Evolutionary conservation across 2,888 invertebrate species (phyloP), one percentile per base, ranked within the genome.

Genomic region (Eupithecia inturbata): DNA sequence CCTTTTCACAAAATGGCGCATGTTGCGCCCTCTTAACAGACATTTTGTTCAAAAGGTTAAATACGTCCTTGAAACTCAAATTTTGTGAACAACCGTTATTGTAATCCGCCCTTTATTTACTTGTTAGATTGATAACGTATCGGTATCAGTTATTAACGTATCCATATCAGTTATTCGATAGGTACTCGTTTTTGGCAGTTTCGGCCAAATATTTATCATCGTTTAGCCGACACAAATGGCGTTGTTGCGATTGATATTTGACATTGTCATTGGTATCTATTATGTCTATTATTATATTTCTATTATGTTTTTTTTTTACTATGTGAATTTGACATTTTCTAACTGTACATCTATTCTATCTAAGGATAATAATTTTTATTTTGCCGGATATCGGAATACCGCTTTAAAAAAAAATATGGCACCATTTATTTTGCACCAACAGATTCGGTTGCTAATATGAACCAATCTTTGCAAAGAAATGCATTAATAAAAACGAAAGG

Each of bases 61-160:
- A 57, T 57, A 14, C 57, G 26, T 26, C 57, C 57, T 57, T 57
- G 57, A 22, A 53, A 53, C 22, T 57, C 3, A 0, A 4, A 14
- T 26, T 22, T 26, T 26, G 22, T 57, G 14, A 57, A 26, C 5
- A 26, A 57, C 57, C 57, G 57, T 57, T 57, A 57, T 57, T 57
- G 4, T 57, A n/a, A 57, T 57, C 53, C 22, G 0, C 26, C 57
- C 49, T 22, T 26, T 57, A 57, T 57, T 57, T 12, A 26, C 57
- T 57, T 57, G 57, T 53, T 53, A 4, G 26, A 57, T 57, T 57
- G 53, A 53, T 53, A 22, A 57, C 57, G 5, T 57, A 57, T 57
- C 26, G 22, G 26, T 57, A 57, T 57, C 57, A 57, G 12, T 26
- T 57, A 26, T 26, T 57, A 22, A 57, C 57, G 5, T 57, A 57